Evolutionary conservation across 2,888 invertebrate genomes (phyloP), one percentile per base, ranked within the genome.

Genomic region (Drosophila demipolita): DNA sequence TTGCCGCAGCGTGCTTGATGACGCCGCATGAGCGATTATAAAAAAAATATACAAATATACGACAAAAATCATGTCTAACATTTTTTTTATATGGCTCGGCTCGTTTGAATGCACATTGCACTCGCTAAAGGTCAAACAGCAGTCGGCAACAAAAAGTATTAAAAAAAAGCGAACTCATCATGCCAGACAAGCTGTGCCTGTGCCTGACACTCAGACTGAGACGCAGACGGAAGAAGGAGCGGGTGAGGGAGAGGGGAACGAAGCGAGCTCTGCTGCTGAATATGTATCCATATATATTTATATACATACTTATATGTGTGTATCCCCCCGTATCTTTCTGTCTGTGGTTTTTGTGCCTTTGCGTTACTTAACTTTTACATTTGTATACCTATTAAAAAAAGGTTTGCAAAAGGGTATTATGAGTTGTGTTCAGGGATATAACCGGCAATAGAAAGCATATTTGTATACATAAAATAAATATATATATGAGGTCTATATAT

Each of bases 71-170:
- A 53, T 38, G 45, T 45, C 26, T 55, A 55, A 68, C 45, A 63
- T 61, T 54, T 63, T 58, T 48, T 9, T 55, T 29, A 45, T 74
- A 17, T 26, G 26, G 67, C 52, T 63, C 66, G 26, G 67, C 52
- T 63, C 66, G 59, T 68, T 75, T 64, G 67, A 79, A 62, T 84
- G 82, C 76, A 83, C 74, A 74, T 78, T 78, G 83, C 87, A 87
- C 71, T 73, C 77, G 75, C 84, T 76, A 87, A 85, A 85, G 84
- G 84, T 85, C 84, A 80, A 87, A 84, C 77, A 80, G 49, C 81
- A 78, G 73, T 64, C 80, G 61, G 64, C 61, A 45, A 26, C 26
- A 45, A 60, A 32, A 50, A 62, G 42, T n/a, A 53, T 23, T 36
- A 57, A 57, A 68, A 23, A 66, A 62, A 58, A 60, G 68, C 73